phyloP scores from a whole-genome alignment of 2,797 vertebrate genomes.

The Euphonia xanthogaster region DNA sequence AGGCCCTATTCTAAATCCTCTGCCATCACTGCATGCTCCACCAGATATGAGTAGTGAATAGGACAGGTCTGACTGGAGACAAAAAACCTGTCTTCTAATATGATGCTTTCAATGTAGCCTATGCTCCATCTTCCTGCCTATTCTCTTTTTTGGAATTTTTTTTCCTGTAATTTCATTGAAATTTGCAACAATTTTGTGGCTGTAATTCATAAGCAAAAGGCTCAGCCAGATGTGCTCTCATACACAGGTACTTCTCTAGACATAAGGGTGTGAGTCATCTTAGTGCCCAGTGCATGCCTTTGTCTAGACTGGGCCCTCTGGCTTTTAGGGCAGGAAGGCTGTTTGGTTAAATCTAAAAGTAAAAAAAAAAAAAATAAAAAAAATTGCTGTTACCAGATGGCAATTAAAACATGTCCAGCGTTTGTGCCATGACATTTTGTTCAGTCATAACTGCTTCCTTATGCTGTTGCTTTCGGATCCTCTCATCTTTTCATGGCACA shows the following conservation, averaged over 20 bases:
- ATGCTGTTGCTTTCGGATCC: background rate
- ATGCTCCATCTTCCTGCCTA: background rate
- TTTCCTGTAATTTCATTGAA: background rate
- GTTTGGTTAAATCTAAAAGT: background rate
- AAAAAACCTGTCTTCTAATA: background rate
- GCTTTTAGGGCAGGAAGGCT: background rate
- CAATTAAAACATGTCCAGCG: background rate
- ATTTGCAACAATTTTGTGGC: background rate
- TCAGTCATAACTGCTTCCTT: background rate
- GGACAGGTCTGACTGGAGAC: background rate
- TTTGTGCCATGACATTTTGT: background rate
- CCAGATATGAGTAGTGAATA: rapidly evolving
- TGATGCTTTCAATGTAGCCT: background rate
- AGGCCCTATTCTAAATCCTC: background rate
- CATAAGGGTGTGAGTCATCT: background rate
- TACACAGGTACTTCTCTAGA: background rate
- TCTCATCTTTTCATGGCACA: background rate
- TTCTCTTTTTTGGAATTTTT: background rate
- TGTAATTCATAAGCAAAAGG: background rate
- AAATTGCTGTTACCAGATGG: background rate
- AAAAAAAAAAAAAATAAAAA: background rate
- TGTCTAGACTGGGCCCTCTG: background rate
- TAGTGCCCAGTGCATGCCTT: background rate
- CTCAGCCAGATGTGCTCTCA: background rate
- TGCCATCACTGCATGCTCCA: background rate